Evolutionary conservation across 2,113 vertebrate genomes (phyloP).

Genomic region (Dasyprocta punctata): DNA sequence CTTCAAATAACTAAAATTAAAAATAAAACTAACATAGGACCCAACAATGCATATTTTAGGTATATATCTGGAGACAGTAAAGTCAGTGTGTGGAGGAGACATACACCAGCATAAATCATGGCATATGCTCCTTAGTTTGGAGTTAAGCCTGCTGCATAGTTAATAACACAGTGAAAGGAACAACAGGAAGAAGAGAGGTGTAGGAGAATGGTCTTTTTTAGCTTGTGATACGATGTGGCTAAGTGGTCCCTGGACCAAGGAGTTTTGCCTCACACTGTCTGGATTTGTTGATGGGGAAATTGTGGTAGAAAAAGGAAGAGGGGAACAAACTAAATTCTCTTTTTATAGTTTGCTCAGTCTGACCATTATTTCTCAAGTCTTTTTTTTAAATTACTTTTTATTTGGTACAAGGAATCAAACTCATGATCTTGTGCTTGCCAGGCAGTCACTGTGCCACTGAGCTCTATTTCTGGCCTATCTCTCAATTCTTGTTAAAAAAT

Average conservation of each 20-base stretch:
- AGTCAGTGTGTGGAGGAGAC: neutral
- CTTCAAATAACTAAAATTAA: neutral
- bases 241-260: neutral
- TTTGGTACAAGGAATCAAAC: too few species aligned
- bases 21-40: too few species aligned
- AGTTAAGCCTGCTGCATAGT: neutral
- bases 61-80: neutral
- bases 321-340: neutral
- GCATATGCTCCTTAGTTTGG: neutral
- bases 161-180: neutral
- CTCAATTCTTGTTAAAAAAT: neutral
- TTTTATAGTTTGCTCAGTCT: neutral
- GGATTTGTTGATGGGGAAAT: neutral
- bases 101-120: neutral
- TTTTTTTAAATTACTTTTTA: too few species aligned
- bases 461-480: neutral
- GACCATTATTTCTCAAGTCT: neutral
- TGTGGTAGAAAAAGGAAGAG: neutral
- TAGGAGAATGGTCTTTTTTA: neutral
- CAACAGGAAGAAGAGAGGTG: neutral
- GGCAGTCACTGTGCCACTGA: too few species aligned
- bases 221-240: neutral
- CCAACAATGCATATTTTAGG: neutral
- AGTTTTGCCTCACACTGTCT: neutral
- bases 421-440: too few species aligned